Evolutionary conservation across 2,113 vertebrate species (phyloP).

Genomic region (Sphaerodactylus townsendi): DNA sequence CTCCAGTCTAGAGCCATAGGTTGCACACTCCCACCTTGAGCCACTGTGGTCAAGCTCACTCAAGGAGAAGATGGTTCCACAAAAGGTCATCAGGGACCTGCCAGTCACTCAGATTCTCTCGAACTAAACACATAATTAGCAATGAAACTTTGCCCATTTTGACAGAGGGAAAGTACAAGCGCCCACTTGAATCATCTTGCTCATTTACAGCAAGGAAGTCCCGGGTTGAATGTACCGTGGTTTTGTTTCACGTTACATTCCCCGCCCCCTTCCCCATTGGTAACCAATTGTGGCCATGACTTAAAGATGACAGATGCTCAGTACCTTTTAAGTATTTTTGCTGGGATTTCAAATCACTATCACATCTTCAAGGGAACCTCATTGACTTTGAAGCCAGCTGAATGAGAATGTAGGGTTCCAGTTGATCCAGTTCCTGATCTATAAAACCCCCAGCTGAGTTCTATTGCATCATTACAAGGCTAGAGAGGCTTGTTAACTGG

Average conservation of each 20-base stretch:
- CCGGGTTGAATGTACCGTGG: no score
- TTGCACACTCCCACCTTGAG: no score
- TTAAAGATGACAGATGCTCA: background rate
- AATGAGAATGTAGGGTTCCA: background rate
- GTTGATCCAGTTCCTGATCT: background rate
- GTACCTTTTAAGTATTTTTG: background rate
- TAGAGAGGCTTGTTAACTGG: background rate
- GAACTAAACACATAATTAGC: background rate
- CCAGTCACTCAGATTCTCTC: background rate
- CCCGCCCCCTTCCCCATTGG: background rate
- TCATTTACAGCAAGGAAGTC: background rate
- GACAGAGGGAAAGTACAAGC: background rate
- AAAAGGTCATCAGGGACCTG: background rate
- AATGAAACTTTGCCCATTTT: background rate
- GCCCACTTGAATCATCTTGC: background rate
- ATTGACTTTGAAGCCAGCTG: background rate
- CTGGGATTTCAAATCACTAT: background rate
- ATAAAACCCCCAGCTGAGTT: background rate
- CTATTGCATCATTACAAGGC: background rate
- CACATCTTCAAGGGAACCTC: background rate
- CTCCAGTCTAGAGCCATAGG: no score
- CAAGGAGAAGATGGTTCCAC: background rate
- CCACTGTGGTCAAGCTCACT: background rate
- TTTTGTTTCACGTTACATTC: background rate
- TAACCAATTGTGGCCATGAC: background rate